Percentiles rank a stretch among this genome's conserved stretches.
Conservation (phyloP, 2,888 invertebrate species). For the Lysandra bellargus region DNA sequence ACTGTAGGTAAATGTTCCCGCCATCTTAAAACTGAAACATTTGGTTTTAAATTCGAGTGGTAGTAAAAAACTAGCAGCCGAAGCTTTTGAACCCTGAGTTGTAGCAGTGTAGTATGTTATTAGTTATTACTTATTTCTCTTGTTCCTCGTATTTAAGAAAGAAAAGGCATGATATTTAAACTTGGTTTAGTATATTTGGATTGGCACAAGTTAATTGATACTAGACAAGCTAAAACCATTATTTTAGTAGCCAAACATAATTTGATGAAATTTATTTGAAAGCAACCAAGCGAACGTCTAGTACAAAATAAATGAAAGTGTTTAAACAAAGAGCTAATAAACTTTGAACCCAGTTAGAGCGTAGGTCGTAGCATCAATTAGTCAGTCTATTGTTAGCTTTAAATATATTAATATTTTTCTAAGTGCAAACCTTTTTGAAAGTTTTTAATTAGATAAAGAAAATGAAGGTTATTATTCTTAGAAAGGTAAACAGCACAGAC, state of each 20-base stretch:
- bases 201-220: too few relatives aligned
- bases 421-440: not conserved
- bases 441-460: conserved; percentile 8
- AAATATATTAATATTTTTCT: not conserved
- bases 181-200: too few relatives aligned
- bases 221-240: too few relatives aligned
- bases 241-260: too few relatives aligned
- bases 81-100: not conserved
- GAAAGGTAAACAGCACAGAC: too few relatives aligned
- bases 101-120: too few relatives aligned
- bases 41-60: not conserved
- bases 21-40: not conserved
- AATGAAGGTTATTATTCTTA: not conserved
- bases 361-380: not conserved
- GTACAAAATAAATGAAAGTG: not conserved
- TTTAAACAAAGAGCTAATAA: not conserved
- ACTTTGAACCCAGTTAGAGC: not conserved
- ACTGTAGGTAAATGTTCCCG: not conserved
- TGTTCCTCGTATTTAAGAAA: too few relatives aligned
- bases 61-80: not conserved
- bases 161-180: too few relatives aligned
- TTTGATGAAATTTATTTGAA: too few relatives aligned
- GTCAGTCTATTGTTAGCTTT: not conserved
- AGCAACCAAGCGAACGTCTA: too few relatives aligned
- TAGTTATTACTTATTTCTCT: too few relatives aligned